Evolutionary conservation across 1,140 invertebrate species (phyloP), one percentile per base, ranked within the genome.

Genomic region (Thalassaphorura encarpata): DNA sequence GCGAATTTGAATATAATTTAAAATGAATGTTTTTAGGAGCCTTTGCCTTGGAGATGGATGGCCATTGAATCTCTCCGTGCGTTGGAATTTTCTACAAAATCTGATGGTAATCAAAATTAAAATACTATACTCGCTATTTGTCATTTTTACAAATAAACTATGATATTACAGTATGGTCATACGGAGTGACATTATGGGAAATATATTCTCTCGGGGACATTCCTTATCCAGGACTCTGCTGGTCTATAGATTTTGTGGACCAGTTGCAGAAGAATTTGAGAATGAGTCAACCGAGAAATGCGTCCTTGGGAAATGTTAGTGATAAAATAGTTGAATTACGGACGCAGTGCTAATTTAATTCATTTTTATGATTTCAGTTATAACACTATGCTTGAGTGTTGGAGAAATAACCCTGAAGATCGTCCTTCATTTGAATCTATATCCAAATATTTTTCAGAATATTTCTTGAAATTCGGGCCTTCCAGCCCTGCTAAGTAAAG

Each of bases 141-240:
- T n/a, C n/a, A n/a, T n/a, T n/a, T n/a, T n/a, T n/a, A n/a, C n/a
- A n/a, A n/a, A n/a, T n/a, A n/a, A n/a, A n/a, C n/a, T n/a, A n/a
- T n/a, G n/a, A n/a, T n/a, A n/a, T n/a, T n/a, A n/a, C n/a, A n/a
- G n/a, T 52, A 16, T 52, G 50, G 50, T 18, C 39, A 3, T 52
- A 3, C n/a, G 50, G 36, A 11, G 39, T 56, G 8, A 56, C 54
- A 0, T 16, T 56, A 33, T 56, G 54, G 54, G 54, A 56, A 42
- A 41, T 52, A 24, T 52, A 40, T 52, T 52, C 50, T 18, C n/a
- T 52, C 1, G 50, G 36, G 2, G 50, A 52, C 15, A n/a, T 52
- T 26, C 50, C 50, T 2, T 52, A 52, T 24, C 27, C 33, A 23
- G 47, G 47, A 36, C 47, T 49, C n/a, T 49, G 29, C 26, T 49